phyloP scores from a whole-genome alignment of 1,140 invertebrate species.

The Scaptomyza graminum region DNA sequence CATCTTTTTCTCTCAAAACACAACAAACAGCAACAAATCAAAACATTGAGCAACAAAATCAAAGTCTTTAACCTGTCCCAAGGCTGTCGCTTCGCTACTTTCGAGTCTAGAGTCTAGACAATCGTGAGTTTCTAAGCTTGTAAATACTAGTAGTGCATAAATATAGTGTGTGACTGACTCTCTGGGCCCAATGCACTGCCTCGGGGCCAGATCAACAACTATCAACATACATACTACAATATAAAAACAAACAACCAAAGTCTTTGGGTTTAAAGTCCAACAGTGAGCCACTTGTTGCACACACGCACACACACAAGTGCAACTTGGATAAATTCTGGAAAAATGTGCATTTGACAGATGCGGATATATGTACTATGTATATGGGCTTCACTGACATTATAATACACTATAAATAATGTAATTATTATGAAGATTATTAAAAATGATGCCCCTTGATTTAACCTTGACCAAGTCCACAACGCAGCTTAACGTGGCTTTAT shows the following conservation, averaged over 20 bases:
- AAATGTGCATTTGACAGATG: constrained; percentile 6
- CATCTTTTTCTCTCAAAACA: no score
- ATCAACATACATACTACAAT: not conserved
- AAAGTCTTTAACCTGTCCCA: constrained; percentile 11
- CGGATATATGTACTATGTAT: constrained; percentile 5
- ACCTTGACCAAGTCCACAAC: constrained; percentile 6
- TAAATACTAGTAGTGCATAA: constrained; percentile 13
- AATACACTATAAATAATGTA: not conserved
- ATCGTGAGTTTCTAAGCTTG: constrained; percentile 3
- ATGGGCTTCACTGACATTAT: not conserved
- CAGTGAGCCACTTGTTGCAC: not conserved
- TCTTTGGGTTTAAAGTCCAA: constrained; percentile 10
- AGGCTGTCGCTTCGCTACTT: not conserved
- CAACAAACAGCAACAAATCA: no score
- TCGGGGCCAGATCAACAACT: constrained; percentile 10
- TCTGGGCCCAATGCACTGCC: constrained; percentile 23
- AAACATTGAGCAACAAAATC: not conserved
- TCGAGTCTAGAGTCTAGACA: not conserved
- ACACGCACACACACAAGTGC: not conserved
- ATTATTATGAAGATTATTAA: no score
- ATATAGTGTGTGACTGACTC: not conserved
- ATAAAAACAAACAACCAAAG: not conserved
- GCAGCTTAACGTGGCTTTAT: not conserved
- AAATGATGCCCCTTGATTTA: not conserved
- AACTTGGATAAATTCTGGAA: not conserved